These are phyloP conservation scores for Crematogaster levior DNA, from an alignment of 2,888 invertebrate species.

Conservation along the genomic window DNA sequence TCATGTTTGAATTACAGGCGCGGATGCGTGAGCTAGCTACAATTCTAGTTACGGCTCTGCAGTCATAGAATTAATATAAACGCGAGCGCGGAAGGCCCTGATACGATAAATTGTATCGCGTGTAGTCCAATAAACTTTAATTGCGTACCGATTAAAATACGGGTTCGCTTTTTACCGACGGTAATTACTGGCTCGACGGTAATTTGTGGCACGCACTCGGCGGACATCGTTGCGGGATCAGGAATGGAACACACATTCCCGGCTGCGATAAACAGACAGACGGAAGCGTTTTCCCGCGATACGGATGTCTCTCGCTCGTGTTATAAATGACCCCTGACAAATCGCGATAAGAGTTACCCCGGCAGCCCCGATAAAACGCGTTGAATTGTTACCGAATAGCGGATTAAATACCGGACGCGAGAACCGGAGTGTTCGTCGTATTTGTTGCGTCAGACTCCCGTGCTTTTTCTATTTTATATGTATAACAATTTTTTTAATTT, in stretches of 20 bases:
- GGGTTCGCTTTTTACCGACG: constrained; percentile 37
- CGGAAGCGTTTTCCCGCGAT: constrained; percentile 33
- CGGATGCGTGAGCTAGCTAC: neutral
- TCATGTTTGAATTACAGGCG: constrained; percentile 2
- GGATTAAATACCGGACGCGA: constrained; percentile 36
- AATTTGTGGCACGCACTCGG: constrained; percentile 50
- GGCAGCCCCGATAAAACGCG: constrained; percentile 37
- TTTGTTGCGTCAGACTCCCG: constrained; percentile 2
- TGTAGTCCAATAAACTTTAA: constrained; percentile 53
- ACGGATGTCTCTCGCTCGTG: constrained; percentile 31
- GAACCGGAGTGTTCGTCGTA: constrained; percentile 1
- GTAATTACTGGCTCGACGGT: constrained; percentile 45
- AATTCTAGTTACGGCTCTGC: constrained; percentile 38
- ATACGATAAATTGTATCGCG: constrained; percentile 50
- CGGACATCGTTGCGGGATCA: constrained; percentile 22
- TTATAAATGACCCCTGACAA: constrained; percentile 46
- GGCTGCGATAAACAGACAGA: constrained; percentile 45
- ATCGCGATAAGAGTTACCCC: constrained; percentile 49
- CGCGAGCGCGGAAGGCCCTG: constrained; percentile 43
- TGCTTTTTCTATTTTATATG: constrained; percentile 14
- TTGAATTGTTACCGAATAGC: constrained; percentile 44
- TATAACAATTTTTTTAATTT: constrained; percentile 24
- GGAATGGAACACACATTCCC: constrained; percentile 34
- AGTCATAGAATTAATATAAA: constrained; percentile 50
- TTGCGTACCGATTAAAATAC: constrained; percentile 50